These are phyloP conservation scores for Hippocampus kuda DNA, from an alignment of 2,797 vertebrate genomes.

Conservation along the genomic window DNA sequence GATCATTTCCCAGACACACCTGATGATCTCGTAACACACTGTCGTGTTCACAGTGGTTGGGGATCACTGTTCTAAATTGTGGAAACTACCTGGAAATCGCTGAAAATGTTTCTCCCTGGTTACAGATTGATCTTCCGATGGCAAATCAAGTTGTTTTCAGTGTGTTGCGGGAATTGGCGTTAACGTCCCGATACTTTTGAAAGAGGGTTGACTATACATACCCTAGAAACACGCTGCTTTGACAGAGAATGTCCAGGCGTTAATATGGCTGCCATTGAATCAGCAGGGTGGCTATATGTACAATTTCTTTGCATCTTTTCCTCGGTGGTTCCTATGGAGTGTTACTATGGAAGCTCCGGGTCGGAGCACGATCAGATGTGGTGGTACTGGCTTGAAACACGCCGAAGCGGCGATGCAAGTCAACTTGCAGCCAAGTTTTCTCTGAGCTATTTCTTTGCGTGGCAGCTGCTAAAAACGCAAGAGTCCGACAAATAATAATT, in stretches of 20 bases:
- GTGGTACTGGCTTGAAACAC: conserved; percentile 10
- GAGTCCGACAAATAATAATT: too few relatives aligned
- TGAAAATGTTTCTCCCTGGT: too few relatives aligned
- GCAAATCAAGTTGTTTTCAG: too few relatives aligned
- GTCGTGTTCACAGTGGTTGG: too few relatives aligned
- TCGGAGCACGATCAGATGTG: conserved; percentile 26
- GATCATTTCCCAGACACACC: too few relatives aligned
- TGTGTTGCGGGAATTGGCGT: too few relatives aligned
- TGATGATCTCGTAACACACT: too few relatives aligned
- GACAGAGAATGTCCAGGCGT: conserved; percentile 21
- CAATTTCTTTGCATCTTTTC: conserved; percentile 15
- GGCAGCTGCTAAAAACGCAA: neutral
- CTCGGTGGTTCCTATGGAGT: conserved; percentile 22
- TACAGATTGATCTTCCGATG: too few relatives aligned
- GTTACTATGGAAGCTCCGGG: conserved; percentile 42
- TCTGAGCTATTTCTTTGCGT: neutral
- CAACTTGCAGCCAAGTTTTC: conserved; percentile 52
- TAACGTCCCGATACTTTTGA: neutral
- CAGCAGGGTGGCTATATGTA: conserved; percentile 10
- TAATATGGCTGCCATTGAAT: conserved; percentile 42
- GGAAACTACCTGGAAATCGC: too few relatives aligned
- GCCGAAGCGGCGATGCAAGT: conserved; percentile 9
- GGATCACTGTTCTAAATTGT: too few relatives aligned
- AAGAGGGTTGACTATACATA: neutral
- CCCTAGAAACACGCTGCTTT: conserved; percentile 13